Evolutionary conservation across 2,888 invertebrate species (phyloP).

Genomic region (Mantis religiosa): DNA sequence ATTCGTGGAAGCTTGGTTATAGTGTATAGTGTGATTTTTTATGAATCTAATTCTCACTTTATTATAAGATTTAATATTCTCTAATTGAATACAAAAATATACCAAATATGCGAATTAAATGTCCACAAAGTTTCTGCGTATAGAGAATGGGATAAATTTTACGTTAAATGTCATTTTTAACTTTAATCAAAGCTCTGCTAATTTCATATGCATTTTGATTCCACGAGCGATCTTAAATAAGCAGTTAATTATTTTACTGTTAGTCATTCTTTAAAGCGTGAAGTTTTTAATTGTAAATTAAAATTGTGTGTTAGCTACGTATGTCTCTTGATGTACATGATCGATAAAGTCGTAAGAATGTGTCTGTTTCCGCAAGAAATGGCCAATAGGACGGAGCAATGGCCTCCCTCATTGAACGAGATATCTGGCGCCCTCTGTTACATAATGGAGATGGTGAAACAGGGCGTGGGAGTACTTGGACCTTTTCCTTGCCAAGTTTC

Average conservation of each 20-base stretch:
- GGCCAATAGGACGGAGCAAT: neutral
- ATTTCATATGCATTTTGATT: no score
- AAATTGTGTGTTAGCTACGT: neutral
- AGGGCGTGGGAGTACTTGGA: neutral
- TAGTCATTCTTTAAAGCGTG: neutral
- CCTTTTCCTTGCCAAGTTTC: neutral
- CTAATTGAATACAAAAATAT: no score
- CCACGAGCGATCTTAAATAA: neutral
- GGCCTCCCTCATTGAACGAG: neutral
- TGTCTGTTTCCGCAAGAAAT: neutral
- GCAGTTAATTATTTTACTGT: neutral
- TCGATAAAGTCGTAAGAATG: neutral
- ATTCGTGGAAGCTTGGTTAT: no score
- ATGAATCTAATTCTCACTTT: no score
- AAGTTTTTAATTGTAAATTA: neutral
- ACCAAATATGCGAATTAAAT: no score
- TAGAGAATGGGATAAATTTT: no score
- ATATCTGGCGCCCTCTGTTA: neutral
- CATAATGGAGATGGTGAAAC: neutral
- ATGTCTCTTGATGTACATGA: neutral
- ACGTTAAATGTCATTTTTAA: no score
- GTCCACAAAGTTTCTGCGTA: no score
- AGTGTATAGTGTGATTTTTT: no score
- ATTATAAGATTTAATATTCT: no score
- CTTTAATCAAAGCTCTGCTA: no score